A percentile compares a stretch with the other conserved stretches of the same genome.
Conservation (phyloP, 2,888 invertebrate species). For the Acanthoscelides obtectus region DNA sequence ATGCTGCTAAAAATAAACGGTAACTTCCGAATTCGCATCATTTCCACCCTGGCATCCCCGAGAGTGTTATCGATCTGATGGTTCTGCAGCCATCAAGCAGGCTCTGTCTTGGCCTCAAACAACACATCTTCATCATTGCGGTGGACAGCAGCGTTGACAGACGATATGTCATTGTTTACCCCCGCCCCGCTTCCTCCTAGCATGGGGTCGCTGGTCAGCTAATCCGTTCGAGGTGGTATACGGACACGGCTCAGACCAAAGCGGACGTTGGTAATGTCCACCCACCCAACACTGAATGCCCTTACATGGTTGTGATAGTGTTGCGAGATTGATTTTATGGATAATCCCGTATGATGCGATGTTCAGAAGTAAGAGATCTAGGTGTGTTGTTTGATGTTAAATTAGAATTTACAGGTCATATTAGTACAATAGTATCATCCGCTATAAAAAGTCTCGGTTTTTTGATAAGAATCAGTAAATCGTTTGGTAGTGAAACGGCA, state of each 20-base stretch:
- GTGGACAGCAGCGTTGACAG: slow-evolving; percentile 9
- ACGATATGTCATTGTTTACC: slow-evolving; percentile 17
- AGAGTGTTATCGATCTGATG: background rate
- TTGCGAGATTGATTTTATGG: background rate
- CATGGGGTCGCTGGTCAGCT: slow-evolving; percentile 14
- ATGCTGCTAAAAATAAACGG: too few relatives aligned
- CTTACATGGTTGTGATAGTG: background rate
- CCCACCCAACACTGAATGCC: background rate
- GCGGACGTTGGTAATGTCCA: background rate
- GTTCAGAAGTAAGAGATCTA: too few relatives aligned
- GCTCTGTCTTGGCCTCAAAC: slow-evolving; percentile 5
- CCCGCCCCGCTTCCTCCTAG: background rate
- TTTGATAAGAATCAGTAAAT: too few relatives aligned
- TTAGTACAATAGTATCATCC: too few relatives aligned
- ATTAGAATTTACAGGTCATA: too few relatives aligned
- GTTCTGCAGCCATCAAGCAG: background rate
- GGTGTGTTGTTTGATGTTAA: too few relatives aligned
- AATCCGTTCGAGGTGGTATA: slow-evolving; percentile 10
- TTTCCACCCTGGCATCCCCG: background rate
- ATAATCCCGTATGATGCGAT: too few relatives aligned
- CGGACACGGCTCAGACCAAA: slow-evolving; percentile 3
- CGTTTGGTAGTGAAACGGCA: too few relatives aligned
- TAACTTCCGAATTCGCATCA: background rate
- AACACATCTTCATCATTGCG: slow-evolving; percentile 14
- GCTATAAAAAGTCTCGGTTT: too few relatives aligned